These are phyloP conservation scores for Xyliphius kryptos DNA, from an alignment of 2,113 vertebrate species.

Conservation along the genomic window DNA sequence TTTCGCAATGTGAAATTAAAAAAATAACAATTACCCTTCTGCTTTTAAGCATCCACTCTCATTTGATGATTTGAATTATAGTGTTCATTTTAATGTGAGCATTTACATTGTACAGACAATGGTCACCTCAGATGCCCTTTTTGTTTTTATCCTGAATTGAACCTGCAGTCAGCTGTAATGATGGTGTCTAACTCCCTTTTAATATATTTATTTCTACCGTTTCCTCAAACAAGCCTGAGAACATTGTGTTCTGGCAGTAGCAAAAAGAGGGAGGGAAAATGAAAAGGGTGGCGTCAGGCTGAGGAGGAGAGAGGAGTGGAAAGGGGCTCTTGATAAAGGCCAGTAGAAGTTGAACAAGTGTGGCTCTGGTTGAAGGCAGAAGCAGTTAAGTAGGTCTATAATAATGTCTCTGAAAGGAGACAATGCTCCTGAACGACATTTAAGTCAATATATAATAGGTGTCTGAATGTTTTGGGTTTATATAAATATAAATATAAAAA, in stretches of 20 bases:
- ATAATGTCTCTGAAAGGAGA: not conserved
- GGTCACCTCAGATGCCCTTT: conserved; percentile 26
- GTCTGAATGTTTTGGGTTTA: not conserved
- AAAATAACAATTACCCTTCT: not conserved
- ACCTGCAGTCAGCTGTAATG: conserved; percentile 41
- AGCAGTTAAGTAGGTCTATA: not conserved
- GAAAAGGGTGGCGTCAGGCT: conserved; percentile 13
- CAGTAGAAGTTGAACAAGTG: conserved; percentile 6
- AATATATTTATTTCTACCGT: conserved; percentile 60
- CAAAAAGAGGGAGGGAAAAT: conserved; percentile 24
- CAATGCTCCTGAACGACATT: not conserved
- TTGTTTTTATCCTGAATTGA: conserved; percentile 52
- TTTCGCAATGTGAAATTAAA: not conserved
- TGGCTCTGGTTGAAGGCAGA: conserved; percentile 13
- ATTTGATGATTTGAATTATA: conserved; percentile 2
- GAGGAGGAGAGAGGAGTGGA: conserved; percentile 3
- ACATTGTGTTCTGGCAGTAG: conserved; percentile 47
- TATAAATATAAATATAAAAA: too few relatives aligned
- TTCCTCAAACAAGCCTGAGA: conserved; percentile 50
- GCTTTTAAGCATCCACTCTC: not conserved
- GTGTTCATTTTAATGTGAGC: not conserved
- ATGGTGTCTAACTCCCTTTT: conserved; percentile 45
- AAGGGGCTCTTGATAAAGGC: conserved; percentile 8
- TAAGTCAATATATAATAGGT: too few relatives aligned
- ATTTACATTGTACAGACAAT: not conserved